Conservation (phyloP, 2,113 vertebrate species). For the Zapus hudsonius region DNA sequence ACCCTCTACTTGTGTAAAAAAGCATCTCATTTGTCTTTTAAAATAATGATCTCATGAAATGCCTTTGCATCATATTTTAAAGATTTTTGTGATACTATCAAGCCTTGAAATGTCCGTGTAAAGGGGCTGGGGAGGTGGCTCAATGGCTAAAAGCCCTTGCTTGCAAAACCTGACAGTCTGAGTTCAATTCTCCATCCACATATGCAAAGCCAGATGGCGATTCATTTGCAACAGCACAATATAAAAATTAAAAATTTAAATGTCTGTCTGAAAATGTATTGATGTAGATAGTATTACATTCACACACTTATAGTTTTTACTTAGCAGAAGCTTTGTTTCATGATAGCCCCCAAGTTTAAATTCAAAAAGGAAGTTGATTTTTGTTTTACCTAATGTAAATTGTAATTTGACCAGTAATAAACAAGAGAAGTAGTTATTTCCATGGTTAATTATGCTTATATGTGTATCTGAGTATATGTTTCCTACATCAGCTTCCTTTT, state of each 20-base stretch:
- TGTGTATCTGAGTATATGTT: constrained; percentile 17
- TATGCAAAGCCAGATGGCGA: too few species aligned
- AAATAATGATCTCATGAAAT: neutral
- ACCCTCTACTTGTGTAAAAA: neutral
- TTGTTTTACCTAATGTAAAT: constrained; percentile 55
- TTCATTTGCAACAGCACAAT: too few species aligned
- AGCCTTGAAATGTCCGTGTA: neutral
- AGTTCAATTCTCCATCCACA: too few species aligned
- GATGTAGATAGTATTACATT: neutral
- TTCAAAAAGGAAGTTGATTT: constrained; percentile 52
- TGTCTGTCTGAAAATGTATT: neutral
- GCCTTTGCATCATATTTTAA: constrained; percentile 29
- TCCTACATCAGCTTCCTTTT: neutral
- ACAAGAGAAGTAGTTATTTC: constrained; percentile 33
- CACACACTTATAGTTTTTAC: neutral
- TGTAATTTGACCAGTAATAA: constrained; percentile 32
- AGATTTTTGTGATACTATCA: neutral
- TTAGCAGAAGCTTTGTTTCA: neutral
- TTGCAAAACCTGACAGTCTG: too few species aligned
- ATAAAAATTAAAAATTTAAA: too few species aligned
- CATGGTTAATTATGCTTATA: neutral
- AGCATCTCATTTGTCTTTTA: constrained; percentile 16
- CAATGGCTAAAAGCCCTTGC: too few species aligned
- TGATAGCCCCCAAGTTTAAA: neutral
- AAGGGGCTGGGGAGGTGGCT: neutral